Evolutionary conservation across 2,888 invertebrate species (phyloP).

Genomic region (Dendrolimus houi): DNA sequence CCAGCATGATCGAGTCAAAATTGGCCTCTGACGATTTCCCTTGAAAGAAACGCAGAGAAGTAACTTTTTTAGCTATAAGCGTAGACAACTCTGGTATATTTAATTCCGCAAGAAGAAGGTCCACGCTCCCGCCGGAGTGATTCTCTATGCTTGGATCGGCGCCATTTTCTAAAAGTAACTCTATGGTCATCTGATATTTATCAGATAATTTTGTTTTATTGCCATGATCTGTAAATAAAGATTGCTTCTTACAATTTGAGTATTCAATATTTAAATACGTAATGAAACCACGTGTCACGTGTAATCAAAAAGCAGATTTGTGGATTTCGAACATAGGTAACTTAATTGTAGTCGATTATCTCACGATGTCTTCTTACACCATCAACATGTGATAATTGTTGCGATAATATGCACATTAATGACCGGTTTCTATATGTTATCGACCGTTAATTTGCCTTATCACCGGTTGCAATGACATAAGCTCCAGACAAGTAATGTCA

Average conservation of each 20-base stretch:
- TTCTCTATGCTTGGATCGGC: conserved; percentile 63
- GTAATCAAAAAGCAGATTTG: too few species aligned
- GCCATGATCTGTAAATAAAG: conserved; percentile 28
- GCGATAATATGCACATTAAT: too few species aligned
- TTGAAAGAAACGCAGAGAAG: conserved; percentile 17
- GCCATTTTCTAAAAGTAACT: conserved; percentile 45
- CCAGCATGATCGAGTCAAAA: conserved; percentile 27
- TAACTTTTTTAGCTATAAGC: conserved; percentile 38
- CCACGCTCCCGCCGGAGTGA: conserved; percentile 54
- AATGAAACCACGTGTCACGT: too few species aligned
- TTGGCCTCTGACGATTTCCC: conserved; percentile 5
- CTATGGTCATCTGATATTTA: conserved; percentile 49
- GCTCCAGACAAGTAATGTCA: too few species aligned
- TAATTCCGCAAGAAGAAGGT: conserved; percentile 55
- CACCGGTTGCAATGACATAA: too few species aligned
- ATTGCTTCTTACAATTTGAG: background rate
- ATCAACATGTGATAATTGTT: too few species aligned
- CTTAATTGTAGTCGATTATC: too few species aligned
- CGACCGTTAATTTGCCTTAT: too few species aligned
- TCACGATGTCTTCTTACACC: too few species aligned
- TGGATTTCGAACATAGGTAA: too few species aligned
- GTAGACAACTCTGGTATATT: conserved; percentile 36
- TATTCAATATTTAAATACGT: too few species aligned
- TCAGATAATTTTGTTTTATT: conserved; percentile 39
- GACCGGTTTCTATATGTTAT: too few species aligned